These are phyloP conservation scores for Agrotis puta DNA, from an alignment of 2,888 invertebrate species.

Conservation along the genomic window DNA sequence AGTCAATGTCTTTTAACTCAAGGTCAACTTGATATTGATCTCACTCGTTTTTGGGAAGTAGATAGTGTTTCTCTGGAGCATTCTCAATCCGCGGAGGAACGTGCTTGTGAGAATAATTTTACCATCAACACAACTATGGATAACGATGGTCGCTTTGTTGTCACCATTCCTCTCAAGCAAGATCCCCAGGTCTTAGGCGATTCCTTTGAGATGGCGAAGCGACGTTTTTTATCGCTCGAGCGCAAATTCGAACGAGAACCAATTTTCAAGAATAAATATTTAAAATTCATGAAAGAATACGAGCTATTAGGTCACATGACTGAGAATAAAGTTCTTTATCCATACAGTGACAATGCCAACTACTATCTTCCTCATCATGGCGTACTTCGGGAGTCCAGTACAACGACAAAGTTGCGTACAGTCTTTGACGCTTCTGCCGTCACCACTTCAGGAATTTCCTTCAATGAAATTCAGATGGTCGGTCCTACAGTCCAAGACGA, in stretches of 20 bases:
- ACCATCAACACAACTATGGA: conserved; percentile 7
- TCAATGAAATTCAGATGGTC: conserved; percentile 48
- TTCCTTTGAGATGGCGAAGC: conserved; percentile 3
- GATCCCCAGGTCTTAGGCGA: conserved; percentile 8
- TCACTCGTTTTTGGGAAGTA: conserved; percentile 11
- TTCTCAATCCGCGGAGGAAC: conserved; percentile 1
- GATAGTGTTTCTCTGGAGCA: not conserved
- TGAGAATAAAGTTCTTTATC: not conserved
- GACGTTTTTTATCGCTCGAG: conserved; percentile 2
- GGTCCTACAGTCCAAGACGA: conserved; percentile 49
- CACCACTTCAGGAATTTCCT: conserved; percentile 35
- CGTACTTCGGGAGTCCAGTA: too few species aligned
- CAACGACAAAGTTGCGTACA: conserved; percentile 60
- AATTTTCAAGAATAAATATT: conserved; percentile 8
- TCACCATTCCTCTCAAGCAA: conserved; percentile 24
- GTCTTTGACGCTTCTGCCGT: conserved; percentile 59
- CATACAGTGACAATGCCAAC: conserved; percentile 1
- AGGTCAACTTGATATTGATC: not conserved
- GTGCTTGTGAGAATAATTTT: not conserved
- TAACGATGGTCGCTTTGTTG: conserved; percentile 18
- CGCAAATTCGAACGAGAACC: conserved; percentile 7
- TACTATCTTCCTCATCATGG: conserved; percentile 4
- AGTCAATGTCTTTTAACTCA: conserved; percentile 1
- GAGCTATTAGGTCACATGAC: not conserved
- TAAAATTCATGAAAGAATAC: conserved; percentile 7